Evolutionary conservation across 2,888 invertebrate genomes (phyloP), one percentile per base, ranked within the genome.

Genomic region (Byasa hedistus): DNA sequence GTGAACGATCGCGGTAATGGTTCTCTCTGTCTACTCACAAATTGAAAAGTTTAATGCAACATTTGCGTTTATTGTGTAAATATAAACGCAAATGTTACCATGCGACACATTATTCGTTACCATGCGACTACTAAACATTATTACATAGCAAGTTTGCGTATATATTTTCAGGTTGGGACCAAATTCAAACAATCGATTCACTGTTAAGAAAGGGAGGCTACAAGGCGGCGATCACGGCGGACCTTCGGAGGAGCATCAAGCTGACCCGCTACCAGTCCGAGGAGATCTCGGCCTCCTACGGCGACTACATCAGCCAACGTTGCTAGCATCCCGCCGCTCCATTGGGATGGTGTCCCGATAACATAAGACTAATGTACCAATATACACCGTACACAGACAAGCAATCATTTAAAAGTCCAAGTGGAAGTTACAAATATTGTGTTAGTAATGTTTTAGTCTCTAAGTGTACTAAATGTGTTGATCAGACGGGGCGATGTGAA

Each of bases 111-210:
- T n/a, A n/a, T n/a, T n/a, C n/a, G n/a, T n/a, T n/a, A n/a, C n/a
- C n/a, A n/a, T n/a, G n/a, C n/a, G n/a, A n/a, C n/a, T n/a, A n/a
- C n/a, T n/a, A 15, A 15, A 39, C 15, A 39, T 12, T 15, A 1
- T 15, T 1, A 12, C 39, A 15, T 10, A 10, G 8, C 32, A 39
- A 12, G 57, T 57, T 32, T 17, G 32, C 24, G 27, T 39, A 61
- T 64, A 39, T 39, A 39, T 32, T 83, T 91, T 24, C 89, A 99
- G 99, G 99, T 78, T 99, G 99, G 99, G 97, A 99, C 94, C 98
- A 98, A 91, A 94, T 97, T 73, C 98, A 99, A 92, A 99, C 99
- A 27, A 98, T 99, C 81, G 99, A 99, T 91, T 98, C 99, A 54
- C 92, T 99, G 70, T 94, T 99, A 71, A 95, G 98, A 75, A 99